Percentiles rank a stretch among this genome's conserved stretches.
phyloP scores from a whole-genome alignment of 2,888 invertebrate genomes.

The Cabera pusaria region DNA sequence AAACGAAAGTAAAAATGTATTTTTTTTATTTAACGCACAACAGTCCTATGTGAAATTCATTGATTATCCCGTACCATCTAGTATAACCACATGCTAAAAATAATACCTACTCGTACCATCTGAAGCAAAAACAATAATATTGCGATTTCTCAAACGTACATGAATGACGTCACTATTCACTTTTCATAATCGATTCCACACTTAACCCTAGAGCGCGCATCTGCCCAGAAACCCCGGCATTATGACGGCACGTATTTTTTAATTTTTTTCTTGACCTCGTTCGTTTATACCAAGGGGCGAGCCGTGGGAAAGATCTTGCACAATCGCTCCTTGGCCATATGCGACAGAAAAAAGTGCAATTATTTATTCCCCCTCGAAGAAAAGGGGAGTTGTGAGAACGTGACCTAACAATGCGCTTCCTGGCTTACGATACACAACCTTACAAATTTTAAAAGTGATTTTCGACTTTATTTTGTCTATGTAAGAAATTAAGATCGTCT shows the following conservation, averaged over 20 bases:
- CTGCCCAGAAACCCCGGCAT: conserved; percentile 77
- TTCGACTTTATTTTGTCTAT: conserved; percentile 52
- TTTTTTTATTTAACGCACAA: too few species aligned
- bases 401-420: conserved; percentile 83
- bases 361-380: conserved; percentile 82
- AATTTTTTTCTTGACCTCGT: conserved; percentile 80
- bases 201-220: conserved; percentile 78
- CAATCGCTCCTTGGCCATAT: conserved; percentile 82
- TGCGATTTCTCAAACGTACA: too few species aligned
- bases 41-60: too few species aligned
- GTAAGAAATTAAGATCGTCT: conserved; percentile 23
- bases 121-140: too few species aligned
- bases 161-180: conserved; percentile 61
- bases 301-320: conserved; percentile 80
- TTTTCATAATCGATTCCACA: conserved; percentile 66
- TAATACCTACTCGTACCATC: too few species aligned
- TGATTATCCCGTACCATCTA: too few species aligned
- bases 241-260: conserved; percentile 78
- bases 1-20: too few species aligned
- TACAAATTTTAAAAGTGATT: conserved; percentile 48
- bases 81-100: too few species aligned
- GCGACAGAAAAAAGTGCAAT: conserved; percentile 84
- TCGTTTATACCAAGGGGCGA: conserved; percentile 77
- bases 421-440: conserved; percentile 77
- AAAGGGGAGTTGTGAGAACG: conserved; percentile 83